Conservation (phyloP, 64 coral and sea anemone genomes). For the Platygyra sinensis region DNA sequence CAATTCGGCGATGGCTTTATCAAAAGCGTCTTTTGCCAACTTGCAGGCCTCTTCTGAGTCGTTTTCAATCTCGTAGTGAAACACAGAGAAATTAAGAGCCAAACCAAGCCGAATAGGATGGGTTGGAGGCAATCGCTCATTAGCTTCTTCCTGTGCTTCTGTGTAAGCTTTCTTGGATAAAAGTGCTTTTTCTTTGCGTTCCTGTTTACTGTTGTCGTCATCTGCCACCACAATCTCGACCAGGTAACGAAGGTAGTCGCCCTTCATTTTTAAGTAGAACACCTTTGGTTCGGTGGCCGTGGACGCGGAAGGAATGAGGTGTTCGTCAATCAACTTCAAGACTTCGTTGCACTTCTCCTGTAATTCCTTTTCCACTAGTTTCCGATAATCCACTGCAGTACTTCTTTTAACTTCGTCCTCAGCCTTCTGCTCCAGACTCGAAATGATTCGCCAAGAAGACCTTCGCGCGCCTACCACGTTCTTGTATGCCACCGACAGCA, state of each 20-base stretch:
- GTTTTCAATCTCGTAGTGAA: constrained; percentile 26
- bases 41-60: neutral
- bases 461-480: constrained; percentile 77
- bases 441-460: constrained; percentile 67
- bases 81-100: constrained; percentile 39
- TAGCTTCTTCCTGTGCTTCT: neutral
- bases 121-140: neutral
- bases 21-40: constrained; percentile 14
- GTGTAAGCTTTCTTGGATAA: neutral
- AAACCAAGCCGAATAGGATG: constrained; percentile 29
- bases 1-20: constrained; percentile 49
- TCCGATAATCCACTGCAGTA: constrained; percentile 20
- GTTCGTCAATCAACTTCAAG: constrained; percentile 57
- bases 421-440: constrained; percentile 43
- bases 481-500: constrained; percentile 92
- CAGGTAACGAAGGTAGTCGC: constrained; percentile 82
- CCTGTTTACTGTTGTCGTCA: neutral
- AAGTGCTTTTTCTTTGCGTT: no score
- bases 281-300: constrained; percentile 48
- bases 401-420: constrained; percentile 44
- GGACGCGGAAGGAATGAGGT: constrained; percentile 13
- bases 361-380: constrained; percentile 60
- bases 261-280: constrained; percentile 88
- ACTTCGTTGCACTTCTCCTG: constrained; percentile 74
- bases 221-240: constrained; percentile 55